These are phyloP conservation scores for Acronicta aceris DNA, from an alignment of 2,888 invertebrate genomes.

Conservation along the genomic window DNA sequence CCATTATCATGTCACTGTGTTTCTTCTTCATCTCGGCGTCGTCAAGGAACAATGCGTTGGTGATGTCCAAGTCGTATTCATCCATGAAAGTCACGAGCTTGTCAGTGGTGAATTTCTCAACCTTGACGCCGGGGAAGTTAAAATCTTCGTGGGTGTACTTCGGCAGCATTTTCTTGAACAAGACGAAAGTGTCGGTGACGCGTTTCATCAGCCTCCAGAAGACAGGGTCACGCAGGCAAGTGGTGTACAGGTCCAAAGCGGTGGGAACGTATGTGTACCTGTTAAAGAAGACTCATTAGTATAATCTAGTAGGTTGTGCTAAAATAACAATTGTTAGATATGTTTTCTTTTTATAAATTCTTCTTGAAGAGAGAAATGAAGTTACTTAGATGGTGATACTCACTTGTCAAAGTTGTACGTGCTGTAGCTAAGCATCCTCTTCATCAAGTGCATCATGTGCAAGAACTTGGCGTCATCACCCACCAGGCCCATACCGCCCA, in stretches of 20 bases:
- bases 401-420: constrained; percentile 81
- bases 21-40: constrained; percentile 83
- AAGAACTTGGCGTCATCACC: constrained; percentile 89
- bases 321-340: not conserved
- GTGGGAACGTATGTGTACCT: constrained; percentile 88
- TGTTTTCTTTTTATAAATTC: not conserved
- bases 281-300: constrained; percentile 35
- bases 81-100: constrained; percentile 92
- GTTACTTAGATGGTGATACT: constrained; percentile 47
- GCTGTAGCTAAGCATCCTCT: constrained; percentile 75
- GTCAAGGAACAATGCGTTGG: constrained; percentile 89
- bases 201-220: constrained; percentile 92
- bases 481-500: constrained; percentile 89
- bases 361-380: no score
- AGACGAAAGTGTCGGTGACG: constrained; percentile 86
- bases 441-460: constrained; percentile 76
- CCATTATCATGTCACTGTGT: constrained; percentile 80
- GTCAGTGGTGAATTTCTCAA: constrained; percentile 90
- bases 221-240: constrained; percentile 92
- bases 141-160: constrained; percentile 90
- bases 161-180: constrained; percentile 90
- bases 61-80: constrained; percentile 91
- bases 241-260: constrained; percentile 90
- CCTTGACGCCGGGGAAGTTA: constrained; percentile 90
- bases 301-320: not conserved